These are phyloP conservation scores for Rhyacophila evoluta DNA, from an alignment of 2,888 invertebrate genomes.

Conservation along the genomic window DNA sequence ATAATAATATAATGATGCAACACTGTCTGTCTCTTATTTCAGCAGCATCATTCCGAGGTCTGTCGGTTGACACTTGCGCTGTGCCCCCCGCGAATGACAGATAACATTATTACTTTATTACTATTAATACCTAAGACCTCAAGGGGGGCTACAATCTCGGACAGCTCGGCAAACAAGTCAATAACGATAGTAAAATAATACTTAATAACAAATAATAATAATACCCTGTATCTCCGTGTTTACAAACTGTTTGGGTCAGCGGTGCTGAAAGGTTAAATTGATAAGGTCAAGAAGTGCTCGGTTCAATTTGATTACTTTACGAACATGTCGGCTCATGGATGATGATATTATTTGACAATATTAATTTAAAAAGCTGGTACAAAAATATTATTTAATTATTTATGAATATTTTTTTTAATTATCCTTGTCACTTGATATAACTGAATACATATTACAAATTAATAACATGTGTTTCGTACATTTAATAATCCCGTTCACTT, in stretches of 20 bases:
- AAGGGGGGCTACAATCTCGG: not conserved
- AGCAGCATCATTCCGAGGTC: not conserved
- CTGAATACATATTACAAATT: too few species aligned
- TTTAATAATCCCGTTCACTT: too few species aligned
- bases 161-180: not conserved
- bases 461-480: too few species aligned
- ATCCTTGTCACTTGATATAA: too few species aligned
- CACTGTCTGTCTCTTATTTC: not conserved
- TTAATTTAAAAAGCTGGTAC: too few species aligned
- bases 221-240: not conserved
- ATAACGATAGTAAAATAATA: not conserved
- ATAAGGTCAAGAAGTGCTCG: not conserved
- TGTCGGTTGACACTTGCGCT: constrained; percentile 5
- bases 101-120: not conserved
- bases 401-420: too few species aligned
- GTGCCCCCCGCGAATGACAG: constrained; percentile 12
- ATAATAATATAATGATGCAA: too few species aligned
- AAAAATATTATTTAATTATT: too few species aligned
- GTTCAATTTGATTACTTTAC: not conserved
- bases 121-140: not conserved
- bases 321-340: not conserved
- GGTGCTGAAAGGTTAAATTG: not conserved
- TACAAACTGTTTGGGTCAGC: not conserved
- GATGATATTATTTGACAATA: too few species aligned
- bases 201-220: not conserved